Evolutionary conservation across 2,797 vertebrate genomes (phyloP).

Genomic region (Buphagus erythrorhynchus): DNA sequence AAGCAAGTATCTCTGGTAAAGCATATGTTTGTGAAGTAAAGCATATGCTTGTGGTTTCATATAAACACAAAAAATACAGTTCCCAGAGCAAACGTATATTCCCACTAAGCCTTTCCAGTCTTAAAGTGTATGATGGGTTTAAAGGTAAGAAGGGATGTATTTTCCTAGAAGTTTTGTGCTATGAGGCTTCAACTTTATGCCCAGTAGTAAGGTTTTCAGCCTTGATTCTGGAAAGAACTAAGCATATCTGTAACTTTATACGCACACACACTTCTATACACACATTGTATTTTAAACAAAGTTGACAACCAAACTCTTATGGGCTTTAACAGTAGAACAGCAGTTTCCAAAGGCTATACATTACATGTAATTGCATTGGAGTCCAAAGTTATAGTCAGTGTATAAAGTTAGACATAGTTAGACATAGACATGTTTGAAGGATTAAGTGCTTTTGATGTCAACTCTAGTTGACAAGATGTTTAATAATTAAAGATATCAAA

Average conservation of each 20-base stretch:
- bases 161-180: background rate
- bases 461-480: background rate
- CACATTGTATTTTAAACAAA: background rate
- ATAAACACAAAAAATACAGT: background rate
- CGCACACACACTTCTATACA: rapidly evolving
- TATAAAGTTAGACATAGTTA: background rate
- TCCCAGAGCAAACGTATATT: background rate
- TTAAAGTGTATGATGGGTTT: background rate
- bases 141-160: background rate
- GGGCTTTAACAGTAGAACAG: background rate
- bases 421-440: background rate
- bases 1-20: background rate
- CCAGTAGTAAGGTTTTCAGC: background rate
- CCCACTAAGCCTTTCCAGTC: background rate
- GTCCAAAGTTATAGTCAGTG: rapidly evolving
- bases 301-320: background rate
- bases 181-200: background rate
- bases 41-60: background rate
- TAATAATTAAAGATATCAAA: background rate
- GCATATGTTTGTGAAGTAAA: background rate
- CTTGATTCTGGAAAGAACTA: background rate
- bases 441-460: background rate
- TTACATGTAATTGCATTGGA: background rate
- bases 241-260: background rate
- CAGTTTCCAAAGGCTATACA: background rate